Conservation (phyloP, 2,888 invertebrate genomes). For the Cephonodes hylas region DNA sequence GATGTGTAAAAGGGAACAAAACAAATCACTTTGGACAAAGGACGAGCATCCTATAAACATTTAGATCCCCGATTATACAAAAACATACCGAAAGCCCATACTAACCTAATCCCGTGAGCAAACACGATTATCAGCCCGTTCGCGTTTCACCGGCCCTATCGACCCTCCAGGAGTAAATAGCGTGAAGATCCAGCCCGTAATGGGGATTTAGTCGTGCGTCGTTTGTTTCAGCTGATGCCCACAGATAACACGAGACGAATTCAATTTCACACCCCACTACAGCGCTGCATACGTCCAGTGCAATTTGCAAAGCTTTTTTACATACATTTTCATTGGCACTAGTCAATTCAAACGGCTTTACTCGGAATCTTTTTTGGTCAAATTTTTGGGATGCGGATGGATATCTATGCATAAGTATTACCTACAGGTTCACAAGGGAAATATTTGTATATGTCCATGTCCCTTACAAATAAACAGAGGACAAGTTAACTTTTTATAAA, state of each 20-base stretch:
- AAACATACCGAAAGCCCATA: not conserved
- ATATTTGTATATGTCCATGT: no score
- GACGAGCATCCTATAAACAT: not conserved
- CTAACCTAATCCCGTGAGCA: not conserved
- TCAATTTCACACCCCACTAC: slow-evolving; percentile 9
- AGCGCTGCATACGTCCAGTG: slow-evolving; percentile 16
- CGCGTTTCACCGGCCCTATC: not conserved
- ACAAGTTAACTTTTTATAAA: no score
- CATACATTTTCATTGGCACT: not conserved
- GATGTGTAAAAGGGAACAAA: no score
- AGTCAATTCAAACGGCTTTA: not conserved
- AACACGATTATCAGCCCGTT: not conserved
- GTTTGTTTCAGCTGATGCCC: slow-evolving; percentile 7
- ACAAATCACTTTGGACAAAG: not conserved
- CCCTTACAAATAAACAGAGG: no score
- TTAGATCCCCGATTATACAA: not conserved
- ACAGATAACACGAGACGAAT: slow-evolving; percentile 3
- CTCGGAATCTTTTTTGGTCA: not conserved
- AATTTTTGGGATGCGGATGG: no score
- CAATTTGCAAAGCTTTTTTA: not conserved
- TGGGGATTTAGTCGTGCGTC: slow-evolving; percentile 7
- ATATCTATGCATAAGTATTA: no score
- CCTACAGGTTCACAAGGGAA: no score
- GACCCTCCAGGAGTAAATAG: not conserved
- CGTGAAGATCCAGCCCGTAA: slow-evolving; percentile 6